Evolutionary conservation across 2,113 vertebrate species (phyloP), one percentile per base, ranked within the genome.

Genomic region (Microtus richardsoni): DNA sequence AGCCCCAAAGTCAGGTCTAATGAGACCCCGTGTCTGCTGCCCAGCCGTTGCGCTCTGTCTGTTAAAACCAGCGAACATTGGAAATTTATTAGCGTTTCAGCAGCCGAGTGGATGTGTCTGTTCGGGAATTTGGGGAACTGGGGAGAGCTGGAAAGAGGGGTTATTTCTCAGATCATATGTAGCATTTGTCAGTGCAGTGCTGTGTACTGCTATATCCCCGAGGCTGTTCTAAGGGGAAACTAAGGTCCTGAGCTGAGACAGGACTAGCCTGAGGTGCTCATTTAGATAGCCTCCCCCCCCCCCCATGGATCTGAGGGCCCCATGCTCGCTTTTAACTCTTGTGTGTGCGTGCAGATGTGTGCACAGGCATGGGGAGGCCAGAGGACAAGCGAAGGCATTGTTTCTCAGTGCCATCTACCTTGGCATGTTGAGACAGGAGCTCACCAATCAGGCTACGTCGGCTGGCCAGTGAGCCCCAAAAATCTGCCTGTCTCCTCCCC

Each of bases 131-230:
- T 36, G 14, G 11, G 22, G 41, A 47, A 22, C 30, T 33, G 13
- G 28, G 13, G 30, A 68, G 73, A 73, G 17, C 13, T 9, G 58
- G 30, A 19, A 77, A 52, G 68, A 21, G 14, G 39, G 22, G 7
- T 14, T 6, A 0, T 0, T 44, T 80, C 80, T 77, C 58, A 11
- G 22, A 17, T 33, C 4, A 11, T 3, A 5, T 2, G 5, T 5
- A 6, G 30, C 24, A 0, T 60, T 19, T 39, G 24, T 21, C 70
- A 54, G 91, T 13, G 26, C 5, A 14, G 3, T 1, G 0, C 39
- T 47, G 3, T 47, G 47, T 36, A 26, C 49, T 22, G 0, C 62
- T 0, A 9, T 77, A 3, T 44, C 64, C 68, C 66, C 2, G 0
- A n/a, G 30, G 0, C 36, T 47, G 3, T 44, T 49, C 5, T 1